These are phyloP conservation scores for Zele albiditarsus DNA, from an alignment of 2,888 invertebrate species.

Conservation along the genomic window DNA sequence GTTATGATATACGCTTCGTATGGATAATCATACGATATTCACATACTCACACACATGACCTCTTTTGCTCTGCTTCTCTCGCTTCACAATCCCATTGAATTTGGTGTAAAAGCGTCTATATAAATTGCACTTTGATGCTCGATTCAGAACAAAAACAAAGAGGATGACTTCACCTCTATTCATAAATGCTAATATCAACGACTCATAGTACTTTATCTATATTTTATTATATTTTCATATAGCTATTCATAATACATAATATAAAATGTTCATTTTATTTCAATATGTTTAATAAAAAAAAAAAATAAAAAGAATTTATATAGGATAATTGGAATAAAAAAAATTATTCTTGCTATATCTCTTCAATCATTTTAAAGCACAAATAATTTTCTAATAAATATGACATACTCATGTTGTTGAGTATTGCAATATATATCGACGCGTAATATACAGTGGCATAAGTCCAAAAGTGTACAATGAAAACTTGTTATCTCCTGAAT, in stretches of 20 bases:
- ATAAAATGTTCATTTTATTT: not conserved
- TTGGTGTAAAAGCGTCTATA: not conserved
- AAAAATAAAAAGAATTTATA: too few species aligned
- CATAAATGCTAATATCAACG: not conserved
- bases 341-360: conserved; percentile 5
- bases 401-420: conserved; percentile 29
- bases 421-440: conserved; percentile 26
- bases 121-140: conserved; percentile 9
- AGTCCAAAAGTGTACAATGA: conserved; percentile 32
- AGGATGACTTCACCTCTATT: not conserved
- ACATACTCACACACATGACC: not conserved
- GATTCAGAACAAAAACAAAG: not conserved
- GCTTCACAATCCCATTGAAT: not conserved
- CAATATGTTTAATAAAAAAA: not conserved
- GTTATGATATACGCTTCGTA: not conserved
- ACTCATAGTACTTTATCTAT: not conserved
- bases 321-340: not conserved
- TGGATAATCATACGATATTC: not conserved
- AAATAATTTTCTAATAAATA: conserved; percentile 27
- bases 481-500: conserved; percentile 26
- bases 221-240: not conserved
- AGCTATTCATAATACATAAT: not conserved
- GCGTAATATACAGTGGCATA: not conserved
- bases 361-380: conserved; percentile 14
- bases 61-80: not conserved